A percentile compares a stretch with the other conserved stretches of the same genome.
These are phyloP conservation scores for Anorthoa munda DNA, from an alignment of 2,888 invertebrate species.

Conservation along the genomic window DNA sequence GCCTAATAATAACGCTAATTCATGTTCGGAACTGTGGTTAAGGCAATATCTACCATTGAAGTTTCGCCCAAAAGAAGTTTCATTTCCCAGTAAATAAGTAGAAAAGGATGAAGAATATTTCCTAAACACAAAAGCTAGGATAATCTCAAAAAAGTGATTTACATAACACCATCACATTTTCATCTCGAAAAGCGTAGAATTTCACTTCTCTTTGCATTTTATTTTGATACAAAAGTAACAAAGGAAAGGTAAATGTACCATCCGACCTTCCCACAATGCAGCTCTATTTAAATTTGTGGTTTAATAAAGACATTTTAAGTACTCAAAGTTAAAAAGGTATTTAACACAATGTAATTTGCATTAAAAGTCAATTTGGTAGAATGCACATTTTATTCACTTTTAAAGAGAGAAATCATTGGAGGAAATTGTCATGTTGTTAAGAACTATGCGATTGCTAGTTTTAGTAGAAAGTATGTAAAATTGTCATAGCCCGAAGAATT, in stretches of 20 bases:
- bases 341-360: slow-evolving; percentile 35
- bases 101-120: slow-evolving; percentile 4
- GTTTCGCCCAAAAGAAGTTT: not conserved
- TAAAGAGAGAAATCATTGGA: slow-evolving; percentile 45
- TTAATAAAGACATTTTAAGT: slow-evolving; percentile 31
- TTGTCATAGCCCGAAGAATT: too few species aligned
- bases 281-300: slow-evolving; percentile 6
- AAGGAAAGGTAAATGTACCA: not conserved
- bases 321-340: slow-evolving; percentile 25
- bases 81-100: not conserved
- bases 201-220: slow-evolving; percentile 10
- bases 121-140: slow-evolving; percentile 9
- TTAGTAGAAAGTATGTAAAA: too few species aligned
- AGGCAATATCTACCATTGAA: not conserved
- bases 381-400: slow-evolving; percentile 39
- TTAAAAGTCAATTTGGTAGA: slow-evolving; percentile 46
- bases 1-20: not conserved
- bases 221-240: slow-evolving; percentile 23
- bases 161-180: slow-evolving; percentile 22
- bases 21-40: too few species aligned
- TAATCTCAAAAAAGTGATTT: slow-evolving; percentile 24
- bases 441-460: slow-evolving; percentile 29
- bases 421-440: slow-evolving; percentile 21
- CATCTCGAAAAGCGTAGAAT: slow-evolving; percentile 20
- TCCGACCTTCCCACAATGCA: slow-evolving; percentile 31